Conservation (phyloP, 2,113 vertebrate genomes). For the Cyprinodon tularosa region DNA sequence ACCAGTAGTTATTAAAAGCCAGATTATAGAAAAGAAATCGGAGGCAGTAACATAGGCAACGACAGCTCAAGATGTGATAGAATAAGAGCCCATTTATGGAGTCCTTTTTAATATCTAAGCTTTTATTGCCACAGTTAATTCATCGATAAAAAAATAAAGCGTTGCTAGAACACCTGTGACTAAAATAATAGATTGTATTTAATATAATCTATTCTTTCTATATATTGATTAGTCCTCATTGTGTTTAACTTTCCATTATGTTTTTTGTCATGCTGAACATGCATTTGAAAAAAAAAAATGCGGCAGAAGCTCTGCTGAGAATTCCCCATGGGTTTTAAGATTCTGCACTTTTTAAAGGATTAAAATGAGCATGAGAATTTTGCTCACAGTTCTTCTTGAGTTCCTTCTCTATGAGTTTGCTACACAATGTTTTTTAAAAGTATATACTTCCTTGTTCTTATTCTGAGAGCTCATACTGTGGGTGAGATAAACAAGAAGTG, state of each 20-base stretch:
- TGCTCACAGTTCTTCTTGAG: slow-evolving; percentile 10
- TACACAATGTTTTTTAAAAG: neutral
- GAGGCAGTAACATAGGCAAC: slow-evolving; percentile 56
- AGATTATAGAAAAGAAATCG: slow-evolving; percentile 38
- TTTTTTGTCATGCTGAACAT: slow-evolving; percentile 16
- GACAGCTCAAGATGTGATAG: slow-evolving; percentile 51
- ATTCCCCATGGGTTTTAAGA: neutral
- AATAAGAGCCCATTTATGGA: slow-evolving; percentile 26
- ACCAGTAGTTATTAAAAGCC: slow-evolving; percentile 43
- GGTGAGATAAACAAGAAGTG: slow-evolving; percentile 76
- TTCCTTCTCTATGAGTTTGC: neutral
- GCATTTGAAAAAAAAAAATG: neutral
- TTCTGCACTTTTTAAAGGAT: neutral
- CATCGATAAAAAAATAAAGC: neutral
- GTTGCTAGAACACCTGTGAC: neutral
- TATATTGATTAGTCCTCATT: slow-evolving; percentile 8
- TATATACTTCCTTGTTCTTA: slow-evolving; percentile 52
- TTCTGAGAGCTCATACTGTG: slow-evolving; percentile 30
- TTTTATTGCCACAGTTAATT: neutral
- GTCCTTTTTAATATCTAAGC: slow-evolving; percentile 1
- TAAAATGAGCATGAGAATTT: neutral
- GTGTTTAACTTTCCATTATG: slow-evolving; percentile 12
- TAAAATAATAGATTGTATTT: neutral
- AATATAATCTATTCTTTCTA: neutral
- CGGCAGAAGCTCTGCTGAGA: neutral